Conservation (phyloP, 2,888 invertebrate genomes). For the Schrankia costaestrigalis region DNA sequence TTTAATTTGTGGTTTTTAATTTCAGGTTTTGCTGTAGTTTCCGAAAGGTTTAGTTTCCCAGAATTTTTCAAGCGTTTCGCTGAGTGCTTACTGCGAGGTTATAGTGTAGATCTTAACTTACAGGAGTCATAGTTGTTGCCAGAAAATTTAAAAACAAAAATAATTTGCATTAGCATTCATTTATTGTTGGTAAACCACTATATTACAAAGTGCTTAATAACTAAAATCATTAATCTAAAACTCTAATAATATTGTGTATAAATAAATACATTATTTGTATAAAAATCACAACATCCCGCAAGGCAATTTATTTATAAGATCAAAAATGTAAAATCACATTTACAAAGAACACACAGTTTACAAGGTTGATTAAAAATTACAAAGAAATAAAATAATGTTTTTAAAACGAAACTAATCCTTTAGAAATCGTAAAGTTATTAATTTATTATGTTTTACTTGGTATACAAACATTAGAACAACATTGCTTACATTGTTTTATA, state of each 20-base stretch:
- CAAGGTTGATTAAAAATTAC: conserved; percentile 5
- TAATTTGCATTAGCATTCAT: conserved; percentile 43
- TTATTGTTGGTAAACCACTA: conserved; percentile 61
- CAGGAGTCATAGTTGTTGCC: too few species aligned
- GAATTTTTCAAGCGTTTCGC: background rate
- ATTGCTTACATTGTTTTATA: conserved; percentile 26
- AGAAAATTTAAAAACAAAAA: conserved; percentile 23
- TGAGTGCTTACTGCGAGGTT: too few species aligned
- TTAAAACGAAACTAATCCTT: conserved; percentile 13
- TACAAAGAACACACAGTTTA: too few species aligned
- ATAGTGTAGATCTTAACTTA: too few species aligned
- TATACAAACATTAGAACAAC: conserved; percentile 25
- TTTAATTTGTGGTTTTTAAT: too few species aligned
- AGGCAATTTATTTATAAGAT: conserved; percentile 51
- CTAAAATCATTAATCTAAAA: conserved; percentile 19
- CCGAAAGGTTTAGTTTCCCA: background rate
- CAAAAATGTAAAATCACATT: conserved; percentile 13
- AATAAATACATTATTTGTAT: conserved; percentile 59
- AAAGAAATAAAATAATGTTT: too few species aligned
- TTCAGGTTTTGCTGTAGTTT: too few species aligned
- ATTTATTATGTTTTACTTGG: conserved; percentile 19
- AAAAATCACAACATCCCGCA: conserved; percentile 61
- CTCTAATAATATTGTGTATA: conserved; percentile 41
- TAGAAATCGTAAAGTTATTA: conserved; percentile 12
- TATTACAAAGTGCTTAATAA: conserved; percentile 52